Evolutionary conservation across 2,113 vertebrate species (phyloP), one percentile per base, ranked within the genome.

Genomic region (Tupaia tana): DNA sequence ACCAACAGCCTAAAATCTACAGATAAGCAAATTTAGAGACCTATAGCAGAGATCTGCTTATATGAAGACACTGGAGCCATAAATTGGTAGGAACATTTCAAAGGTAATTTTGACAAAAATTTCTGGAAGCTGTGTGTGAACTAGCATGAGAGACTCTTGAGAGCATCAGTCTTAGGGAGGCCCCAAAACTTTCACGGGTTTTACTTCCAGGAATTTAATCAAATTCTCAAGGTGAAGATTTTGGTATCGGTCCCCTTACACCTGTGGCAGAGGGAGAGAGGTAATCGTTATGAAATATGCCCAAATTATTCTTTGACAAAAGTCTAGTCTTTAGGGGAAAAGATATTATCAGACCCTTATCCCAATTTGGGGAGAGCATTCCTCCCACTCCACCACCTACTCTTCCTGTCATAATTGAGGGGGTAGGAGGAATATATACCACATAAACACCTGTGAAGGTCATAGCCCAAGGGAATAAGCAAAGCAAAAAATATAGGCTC

Each of bases 261-360:
- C 14, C 31, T 79, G 7, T 64, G 63, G 67, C 5, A 86, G 43
- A 43, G 73, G 22, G 16, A 74, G 29, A 59, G 10, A 80, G 15
- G 18, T 80, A 81, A 66, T 94, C 24, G 34, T 58, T 89, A 29
- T 78, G 31, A 94, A 83, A 90, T 70, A 84, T 70, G 22, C 71
- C 71, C 58, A 94, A 3, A 77, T 19, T 63, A 54, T 84, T 94
- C 22, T 52, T 16, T 34, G 75, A 25, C 10, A 61, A 52, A 77
- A 34, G 14, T 59, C 34, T 87, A 19, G 22, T 88, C 54, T 69
- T 15, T 43, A 10, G 2, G 25, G 20, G 6, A 34, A 80, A 86
- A 67, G 10, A 66, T 16, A 66, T 80, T 74, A 43, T 31, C 24
- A 64, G 29, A 66, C 43, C 29, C 58, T 19, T 64, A 19, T 66